A percentile compares a stretch with the other conserved stretches of the same genome.
These are phyloP conservation scores for Alitta virens DNA, from an alignment of 2,888 invertebrate species.

Conservation along the genomic window DNA sequence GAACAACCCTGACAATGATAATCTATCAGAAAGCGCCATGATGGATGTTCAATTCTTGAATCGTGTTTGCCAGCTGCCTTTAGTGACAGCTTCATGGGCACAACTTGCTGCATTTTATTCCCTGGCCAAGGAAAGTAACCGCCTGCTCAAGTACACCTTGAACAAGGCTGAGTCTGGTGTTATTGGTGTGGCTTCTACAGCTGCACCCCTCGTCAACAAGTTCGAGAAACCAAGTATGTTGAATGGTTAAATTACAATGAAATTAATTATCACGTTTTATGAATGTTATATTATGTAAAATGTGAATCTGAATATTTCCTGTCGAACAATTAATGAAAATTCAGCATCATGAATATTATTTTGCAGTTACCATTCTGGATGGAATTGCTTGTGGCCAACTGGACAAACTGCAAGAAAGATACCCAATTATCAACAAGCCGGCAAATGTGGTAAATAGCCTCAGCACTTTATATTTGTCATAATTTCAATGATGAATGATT, in stretches of 20 bases:
- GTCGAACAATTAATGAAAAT: no score
- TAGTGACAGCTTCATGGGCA: conserved; percentile 76
- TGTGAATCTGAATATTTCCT: no score
- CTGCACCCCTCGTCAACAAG: conserved; percentile 69
- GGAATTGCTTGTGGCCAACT: conserved; percentile 76
- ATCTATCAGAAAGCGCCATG: no score
- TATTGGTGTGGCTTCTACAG: conserved; percentile 70
- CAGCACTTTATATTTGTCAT: not conserved
- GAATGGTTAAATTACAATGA: no score
- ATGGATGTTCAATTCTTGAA: conserved; percentile 20
- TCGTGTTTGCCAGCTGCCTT: conserved; percentile 63
- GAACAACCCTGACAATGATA: no score
- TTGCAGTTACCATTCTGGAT: conserved; percentile 49
- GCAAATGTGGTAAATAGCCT: conserved; percentile 82
- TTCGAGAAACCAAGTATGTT: conserved; percentile 66
- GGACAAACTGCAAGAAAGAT: conserved; percentile 78
- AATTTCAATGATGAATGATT: not conserved
- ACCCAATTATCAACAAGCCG: conserved; percentile 79
- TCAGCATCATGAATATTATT: no score
- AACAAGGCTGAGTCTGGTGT: conserved; percentile 64
- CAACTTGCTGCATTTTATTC: conserved; percentile 74
- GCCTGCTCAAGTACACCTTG: conserved; percentile 47
- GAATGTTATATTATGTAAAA: no score
- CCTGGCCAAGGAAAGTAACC: conserved; percentile 67
- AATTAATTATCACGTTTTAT: no score